A percentile compares a stretch with the other conserved stretches of the same genome.
phyloP scores from a whole-genome alignment of 2,797 vertebrate genomes.

The Pseudomugil tenellus region DNA sequence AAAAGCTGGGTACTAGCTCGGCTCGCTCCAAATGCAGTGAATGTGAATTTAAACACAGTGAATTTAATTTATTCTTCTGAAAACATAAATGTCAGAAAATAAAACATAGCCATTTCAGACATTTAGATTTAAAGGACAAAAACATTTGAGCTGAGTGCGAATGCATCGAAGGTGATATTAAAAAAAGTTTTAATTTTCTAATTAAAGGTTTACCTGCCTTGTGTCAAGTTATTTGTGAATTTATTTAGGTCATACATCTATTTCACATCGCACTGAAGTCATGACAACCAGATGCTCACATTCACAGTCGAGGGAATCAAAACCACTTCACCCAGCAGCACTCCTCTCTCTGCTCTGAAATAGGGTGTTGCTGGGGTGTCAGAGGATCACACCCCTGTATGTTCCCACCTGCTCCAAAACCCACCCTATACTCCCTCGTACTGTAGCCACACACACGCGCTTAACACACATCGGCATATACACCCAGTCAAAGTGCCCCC shows the following conservation, averaged over 20 bases:
- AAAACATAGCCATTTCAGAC: background rate
- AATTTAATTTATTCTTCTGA: background rate
- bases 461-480: conserved; percentile 22
- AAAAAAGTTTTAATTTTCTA: background rate
- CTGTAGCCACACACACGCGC: conserved; percentile 24
- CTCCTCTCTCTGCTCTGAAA: conserved; percentile 62
- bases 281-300: conserved; percentile 62
- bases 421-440: conserved; percentile 38
- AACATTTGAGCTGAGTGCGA: background rate
- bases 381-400: conserved; percentile 76
- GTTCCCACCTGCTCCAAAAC: conserved; percentile 68
- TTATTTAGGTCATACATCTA: conserved; percentile 4
- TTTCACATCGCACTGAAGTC: conserved; percentile 14
- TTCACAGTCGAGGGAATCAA: conserved; percentile 57
- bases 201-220: background rate
- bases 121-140: too few species aligned
- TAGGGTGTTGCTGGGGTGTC: conserved; percentile 80
- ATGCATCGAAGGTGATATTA: background rate
- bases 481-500: conserved; percentile 40
- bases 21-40: background rate
- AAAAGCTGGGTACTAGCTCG: too few species aligned
- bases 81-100: background rate
- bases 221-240: background rate
- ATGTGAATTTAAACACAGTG: background rate
- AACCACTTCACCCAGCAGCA: conserved; percentile 55